A percentile compares a stretch with the other conserved stretches of the same genome.
phyloP scores from a whole-genome alignment of 2,113 vertebrate species.

The Excalfactoria chinensis region DNA sequence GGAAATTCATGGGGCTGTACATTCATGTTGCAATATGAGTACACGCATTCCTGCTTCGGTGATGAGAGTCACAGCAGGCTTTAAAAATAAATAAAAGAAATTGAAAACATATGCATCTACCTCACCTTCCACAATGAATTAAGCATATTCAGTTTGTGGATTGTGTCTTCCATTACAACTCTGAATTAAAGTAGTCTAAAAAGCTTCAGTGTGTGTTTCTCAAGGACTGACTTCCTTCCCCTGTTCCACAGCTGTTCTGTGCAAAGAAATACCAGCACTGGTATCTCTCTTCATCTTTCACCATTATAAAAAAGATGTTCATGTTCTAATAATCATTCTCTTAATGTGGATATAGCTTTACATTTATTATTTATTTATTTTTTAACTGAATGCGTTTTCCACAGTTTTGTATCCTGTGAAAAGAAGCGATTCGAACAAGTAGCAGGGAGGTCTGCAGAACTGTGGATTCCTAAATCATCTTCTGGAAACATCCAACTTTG shows the following conservation, averaged over 20 bases:
- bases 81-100: neutral
- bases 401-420: neutral
- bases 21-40: neutral
- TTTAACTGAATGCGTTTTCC: neutral
- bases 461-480: neutral
- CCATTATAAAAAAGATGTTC: neutral
- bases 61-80: neutral
- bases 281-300: neutral
- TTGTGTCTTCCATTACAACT: slow-evolving; percentile 11
- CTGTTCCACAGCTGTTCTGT: neutral
- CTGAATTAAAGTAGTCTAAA: neutral
- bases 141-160: neutral
- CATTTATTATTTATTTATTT: neutral
- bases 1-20: neutral
- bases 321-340: neutral
- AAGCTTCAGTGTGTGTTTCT: slow-evolving; percentile 6
- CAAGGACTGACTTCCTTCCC: neutral
- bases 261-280: neutral
- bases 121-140: slow-evolving; percentile 26
- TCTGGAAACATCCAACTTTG: neutral
- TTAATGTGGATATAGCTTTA: neutral
- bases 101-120: neutral
- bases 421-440: neutral
- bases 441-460: neutral
- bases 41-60: neutral